Conservation (phyloP, 2,113 vertebrate species). For the Passer domesticus region DNA sequence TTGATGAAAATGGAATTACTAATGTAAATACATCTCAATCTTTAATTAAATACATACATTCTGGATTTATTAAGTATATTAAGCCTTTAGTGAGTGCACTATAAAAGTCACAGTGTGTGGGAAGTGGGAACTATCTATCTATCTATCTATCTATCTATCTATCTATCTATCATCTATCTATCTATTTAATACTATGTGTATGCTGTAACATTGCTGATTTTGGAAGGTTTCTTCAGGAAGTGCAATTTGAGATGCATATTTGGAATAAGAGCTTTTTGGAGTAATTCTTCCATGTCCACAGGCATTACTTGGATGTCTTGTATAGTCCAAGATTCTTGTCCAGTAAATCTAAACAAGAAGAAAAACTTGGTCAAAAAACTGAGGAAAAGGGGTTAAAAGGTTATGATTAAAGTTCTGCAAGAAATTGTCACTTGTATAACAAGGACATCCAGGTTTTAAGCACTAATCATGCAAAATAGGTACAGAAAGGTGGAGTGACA, state of each 20-base stretch:
- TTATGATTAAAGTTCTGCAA: neutral
- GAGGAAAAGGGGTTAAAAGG: accelerated
- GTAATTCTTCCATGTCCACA: conserved; percentile 81
- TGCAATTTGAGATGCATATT: conserved; percentile 76
- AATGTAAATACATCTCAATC: neutral
- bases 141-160: neutral
- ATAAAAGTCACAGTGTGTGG: neutral
- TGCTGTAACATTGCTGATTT: neutral
- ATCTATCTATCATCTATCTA: neutral
- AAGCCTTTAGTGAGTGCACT: neutral
- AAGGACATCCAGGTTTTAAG: neutral
- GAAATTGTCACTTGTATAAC: neutral
- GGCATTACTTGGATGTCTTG: conserved; percentile 73
- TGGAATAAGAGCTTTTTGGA: conserved; percentile 16
- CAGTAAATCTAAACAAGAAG: conserved; percentile 64
- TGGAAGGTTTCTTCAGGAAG: conserved; percentile 82
- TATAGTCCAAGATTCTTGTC: conserved; percentile 63
- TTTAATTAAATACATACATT: neutral
- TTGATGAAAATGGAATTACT: neutral
- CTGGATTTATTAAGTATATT: neutral
- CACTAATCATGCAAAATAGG: neutral
- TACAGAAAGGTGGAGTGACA: neutral
- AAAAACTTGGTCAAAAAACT: neutral
- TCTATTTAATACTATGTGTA: neutral
- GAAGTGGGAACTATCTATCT: neutral